phyloP scores from a whole-genome alignment of 2,797 vertebrate genomes.

The Luscinia megarhynchos region DNA sequence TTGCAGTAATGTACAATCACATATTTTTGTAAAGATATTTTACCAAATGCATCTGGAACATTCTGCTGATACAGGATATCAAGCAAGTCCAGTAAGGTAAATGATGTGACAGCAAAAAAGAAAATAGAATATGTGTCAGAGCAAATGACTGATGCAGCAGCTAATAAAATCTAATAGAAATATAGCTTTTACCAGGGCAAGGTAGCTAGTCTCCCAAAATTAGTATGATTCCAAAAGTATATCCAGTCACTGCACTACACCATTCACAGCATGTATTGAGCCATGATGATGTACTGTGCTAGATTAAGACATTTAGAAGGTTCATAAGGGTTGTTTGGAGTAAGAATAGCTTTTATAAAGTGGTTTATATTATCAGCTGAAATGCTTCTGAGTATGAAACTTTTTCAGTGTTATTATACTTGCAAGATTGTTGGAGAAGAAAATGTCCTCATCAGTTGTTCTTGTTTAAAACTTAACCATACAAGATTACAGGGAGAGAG shows the following conservation, averaged over 20 bases:
- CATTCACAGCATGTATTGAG: not conserved
- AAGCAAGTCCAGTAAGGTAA: not conserved
- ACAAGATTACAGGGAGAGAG: constrained; percentile 36
- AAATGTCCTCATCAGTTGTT: constrained; percentile 49
- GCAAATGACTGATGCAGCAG: constrained; percentile 38
- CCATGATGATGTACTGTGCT: not conserved
- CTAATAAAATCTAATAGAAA: constrained; percentile 45
- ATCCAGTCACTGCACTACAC: not conserved
- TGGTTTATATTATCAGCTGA: not conserved
- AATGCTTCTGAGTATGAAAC: constrained; percentile 7
- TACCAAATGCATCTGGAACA: not conserved
- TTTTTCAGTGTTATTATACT: not conserved
- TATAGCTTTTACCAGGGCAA: not conserved
- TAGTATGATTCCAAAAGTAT: not conserved
- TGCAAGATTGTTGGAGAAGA: constrained; percentile 20
- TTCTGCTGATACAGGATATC: constrained; percentile 1
- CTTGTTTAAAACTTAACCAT: constrained; percentile 58
- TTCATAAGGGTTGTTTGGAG: not conserved
- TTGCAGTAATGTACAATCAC: not conserved
- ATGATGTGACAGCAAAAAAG: constrained; percentile 31
- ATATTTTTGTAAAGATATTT: not conserved
- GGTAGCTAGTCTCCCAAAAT: not conserved
- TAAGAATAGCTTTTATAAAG: constrained; percentile 16
- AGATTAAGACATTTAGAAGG: constrained; percentile 10
- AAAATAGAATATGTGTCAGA: constrained; percentile 7